Conservation (phyloP, 53 echinoderm and acorn worm genomes). For the Luidia sarsii region DNA sequence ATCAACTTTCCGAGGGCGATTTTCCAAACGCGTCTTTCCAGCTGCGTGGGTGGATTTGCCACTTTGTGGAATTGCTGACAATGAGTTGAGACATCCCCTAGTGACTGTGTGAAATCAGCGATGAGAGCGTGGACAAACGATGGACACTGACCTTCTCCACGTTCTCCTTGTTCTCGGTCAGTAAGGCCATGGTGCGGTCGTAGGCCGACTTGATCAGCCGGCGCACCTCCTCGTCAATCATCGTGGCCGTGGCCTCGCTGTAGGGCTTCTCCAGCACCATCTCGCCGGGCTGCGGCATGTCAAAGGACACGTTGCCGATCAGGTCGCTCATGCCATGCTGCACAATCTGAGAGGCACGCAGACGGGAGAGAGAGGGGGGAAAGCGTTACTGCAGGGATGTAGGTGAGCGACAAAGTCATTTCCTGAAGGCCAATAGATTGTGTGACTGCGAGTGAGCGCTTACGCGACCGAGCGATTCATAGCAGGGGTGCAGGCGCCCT, state of each 20-base stretch:
- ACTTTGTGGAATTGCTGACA: too few relatives aligned
- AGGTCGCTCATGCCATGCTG: slow-evolving; percentile 98
- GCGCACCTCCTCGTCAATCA: slow-evolving; percentile 93
- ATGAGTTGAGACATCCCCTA: background rate
- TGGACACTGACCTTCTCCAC: slow-evolving; percentile 84
- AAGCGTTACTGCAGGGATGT: too few relatives aligned
- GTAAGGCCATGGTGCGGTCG: slow-evolving; percentile 73
- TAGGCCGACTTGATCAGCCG: slow-evolving; percentile 77
- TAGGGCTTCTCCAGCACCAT: slow-evolving; percentile 97
- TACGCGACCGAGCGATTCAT: too few relatives aligned
- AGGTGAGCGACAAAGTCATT: too few relatives aligned
- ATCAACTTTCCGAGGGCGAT: too few relatives aligned
- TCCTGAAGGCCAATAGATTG: too few relatives aligned
- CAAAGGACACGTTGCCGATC: slow-evolving; percentile 97
- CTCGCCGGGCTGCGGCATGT: slow-evolving; percentile 94
- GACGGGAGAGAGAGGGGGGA: too few relatives aligned
- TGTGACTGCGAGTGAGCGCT: too few relatives aligned
- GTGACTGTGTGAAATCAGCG: background rate
- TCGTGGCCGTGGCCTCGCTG: slow-evolving; percentile 89
- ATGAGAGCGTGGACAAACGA: background rate
- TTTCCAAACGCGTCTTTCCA: too few relatives aligned
- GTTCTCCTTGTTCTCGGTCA: slow-evolving; percentile 75
- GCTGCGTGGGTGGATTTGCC: too few relatives aligned
- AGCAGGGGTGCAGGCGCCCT: too few relatives aligned
- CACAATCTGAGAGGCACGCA: slow-evolving; percentile 80